Evolutionary conservation across 2,797 vertebrate species (phyloP).

Genomic region (Megalops cyprinoides): DNA sequence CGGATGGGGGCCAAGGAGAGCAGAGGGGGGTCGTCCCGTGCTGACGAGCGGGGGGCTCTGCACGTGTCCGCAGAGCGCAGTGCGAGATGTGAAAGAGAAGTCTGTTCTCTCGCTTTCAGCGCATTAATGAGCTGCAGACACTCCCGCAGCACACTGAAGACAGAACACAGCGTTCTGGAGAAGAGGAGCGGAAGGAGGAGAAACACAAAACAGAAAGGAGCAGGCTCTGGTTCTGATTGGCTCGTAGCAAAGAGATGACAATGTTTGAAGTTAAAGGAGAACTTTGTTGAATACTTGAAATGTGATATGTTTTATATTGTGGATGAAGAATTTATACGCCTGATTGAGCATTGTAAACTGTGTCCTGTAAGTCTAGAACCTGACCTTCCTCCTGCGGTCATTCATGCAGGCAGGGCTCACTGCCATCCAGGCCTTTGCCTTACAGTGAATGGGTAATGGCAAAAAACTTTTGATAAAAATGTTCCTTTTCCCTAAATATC

Average conservation of each 20-base stretch:
- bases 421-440: neutral
- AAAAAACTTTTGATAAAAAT: neutral
- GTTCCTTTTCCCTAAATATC: neutral
- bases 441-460: neutral
- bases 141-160: neutral
- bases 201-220: neutral
- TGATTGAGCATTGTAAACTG: neutral
- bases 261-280: neutral
- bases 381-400: neutral
- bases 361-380: neutral
- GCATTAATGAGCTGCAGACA: slow-evolving; percentile 11
- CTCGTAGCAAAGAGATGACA: neutral
- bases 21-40: neutral
- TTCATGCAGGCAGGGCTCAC: neutral
- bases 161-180: neutral
- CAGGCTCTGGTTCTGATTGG: too few species aligned
- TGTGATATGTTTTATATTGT: neutral
- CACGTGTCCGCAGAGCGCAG: neutral
- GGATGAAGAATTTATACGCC: neutral
- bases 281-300: neutral
- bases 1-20: neutral
- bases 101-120: neutral
- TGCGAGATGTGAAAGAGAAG: neutral
- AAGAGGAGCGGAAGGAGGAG: neutral
- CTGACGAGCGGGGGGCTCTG: neutral